A percentile compares a stretch with the other conserved stretches of the same genome.
phyloP scores from a whole-genome alignment of 2,113 vertebrate species.

The Morone saxatilis region DNA sequence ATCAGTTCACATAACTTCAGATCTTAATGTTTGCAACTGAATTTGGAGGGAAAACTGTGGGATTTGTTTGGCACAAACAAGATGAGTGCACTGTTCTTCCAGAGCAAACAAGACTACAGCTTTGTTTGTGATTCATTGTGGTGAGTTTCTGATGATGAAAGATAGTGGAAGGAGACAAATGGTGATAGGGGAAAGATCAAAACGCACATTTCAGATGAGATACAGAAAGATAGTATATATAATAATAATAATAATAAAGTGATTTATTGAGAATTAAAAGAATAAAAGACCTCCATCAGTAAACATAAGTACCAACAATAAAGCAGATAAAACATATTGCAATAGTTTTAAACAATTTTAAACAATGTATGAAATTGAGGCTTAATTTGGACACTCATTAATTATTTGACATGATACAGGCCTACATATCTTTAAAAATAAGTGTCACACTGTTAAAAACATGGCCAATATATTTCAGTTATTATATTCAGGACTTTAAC shows the following conservation, averaged over 20 bases:
- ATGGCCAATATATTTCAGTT: too few species aligned
- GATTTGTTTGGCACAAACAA: not conserved
- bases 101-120: too few species aligned
- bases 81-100: not conserved
- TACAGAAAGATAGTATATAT: too few species aligned
- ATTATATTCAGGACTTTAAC: not conserved
- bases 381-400: not conserved
- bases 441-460: not conserved
- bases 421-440: not conserved
- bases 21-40: not conserved
- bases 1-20: not conserved
- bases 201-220: too few species aligned
- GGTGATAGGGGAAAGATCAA: not conserved
- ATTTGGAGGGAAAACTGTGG: not conserved
- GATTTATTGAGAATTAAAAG: too few species aligned
- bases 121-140: not conserved
- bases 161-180: not conserved
- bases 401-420: not conserved
- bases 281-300: too few species aligned
- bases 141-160: not conserved
- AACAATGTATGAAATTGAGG: not conserved
- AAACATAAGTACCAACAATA: too few species aligned
- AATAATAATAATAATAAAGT: too few species aligned
- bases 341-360: too few species aligned
- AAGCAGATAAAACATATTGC: too few species aligned